Conservation (phyloP, 2,888 invertebrate species). For the Ferdinandea cuprea region DNA sequence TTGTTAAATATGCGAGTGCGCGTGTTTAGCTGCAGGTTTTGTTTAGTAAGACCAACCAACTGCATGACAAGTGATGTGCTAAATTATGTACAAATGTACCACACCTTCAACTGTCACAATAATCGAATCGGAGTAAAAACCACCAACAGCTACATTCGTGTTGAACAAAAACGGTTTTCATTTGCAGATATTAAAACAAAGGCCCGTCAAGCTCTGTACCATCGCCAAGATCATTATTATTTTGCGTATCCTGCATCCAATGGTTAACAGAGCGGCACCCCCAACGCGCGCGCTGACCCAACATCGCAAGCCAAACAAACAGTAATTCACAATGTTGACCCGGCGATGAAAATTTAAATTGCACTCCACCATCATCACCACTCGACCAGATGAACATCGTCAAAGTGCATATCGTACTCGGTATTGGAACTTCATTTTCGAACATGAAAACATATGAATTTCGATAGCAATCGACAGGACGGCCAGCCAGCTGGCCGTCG, state of each 20-base stretch:
- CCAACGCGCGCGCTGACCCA: neutral
- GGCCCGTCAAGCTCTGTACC: slow-evolving; percentile 25
- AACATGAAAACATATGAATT: slow-evolving; percentile 71
- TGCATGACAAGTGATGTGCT: too few relatives aligned
- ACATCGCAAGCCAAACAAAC: slow-evolving; percentile 36
- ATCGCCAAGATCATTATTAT: slow-evolving; percentile 35
- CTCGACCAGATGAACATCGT: slow-evolving; percentile 48
- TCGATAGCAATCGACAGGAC: slow-evolving; percentile 70
- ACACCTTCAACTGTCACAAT: too few relatives aligned
- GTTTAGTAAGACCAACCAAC: too few relatives aligned
- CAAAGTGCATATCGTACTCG: slow-evolving; percentile 54
- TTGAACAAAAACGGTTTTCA: slow-evolving; percentile 4
- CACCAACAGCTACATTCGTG: neutral
- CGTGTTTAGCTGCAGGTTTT: too few relatives aligned
- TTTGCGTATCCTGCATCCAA: slow-evolving; percentile 23
- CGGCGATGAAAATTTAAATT: slow-evolving; percentile 63
- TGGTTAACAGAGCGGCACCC: neutral
- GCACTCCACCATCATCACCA: slow-evolving; percentile 36
- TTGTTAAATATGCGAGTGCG: too few relatives aligned
- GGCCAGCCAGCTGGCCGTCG: slow-evolving; percentile 12
- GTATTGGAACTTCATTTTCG: slow-evolving; percentile 51
- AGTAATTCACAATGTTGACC: slow-evolving; percentile 58
- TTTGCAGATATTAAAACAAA: slow-evolving; percentile 20
- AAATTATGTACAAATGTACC: too few relatives aligned
- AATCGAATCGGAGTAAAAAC: too few relatives aligned